phyloP scores from a whole-genome alignment of 2,888 invertebrate species.

The Alsophila aescularia region DNA sequence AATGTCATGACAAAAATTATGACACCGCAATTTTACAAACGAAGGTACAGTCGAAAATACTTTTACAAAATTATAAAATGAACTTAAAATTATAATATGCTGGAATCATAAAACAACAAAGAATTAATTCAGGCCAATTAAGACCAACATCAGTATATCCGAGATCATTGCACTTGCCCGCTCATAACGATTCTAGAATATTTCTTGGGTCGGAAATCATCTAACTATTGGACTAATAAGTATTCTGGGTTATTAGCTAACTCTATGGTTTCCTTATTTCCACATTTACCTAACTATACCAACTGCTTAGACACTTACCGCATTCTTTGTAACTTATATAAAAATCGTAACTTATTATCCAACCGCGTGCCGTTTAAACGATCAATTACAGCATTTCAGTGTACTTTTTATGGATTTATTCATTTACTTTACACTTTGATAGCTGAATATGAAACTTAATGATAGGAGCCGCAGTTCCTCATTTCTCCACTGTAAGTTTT shows the following conservation, averaged over 20 bases:
- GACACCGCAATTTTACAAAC: no score
- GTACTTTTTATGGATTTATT: constrained; percentile 20
- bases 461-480: constrained; percentile 24
- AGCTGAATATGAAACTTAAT: constrained; percentile 6
- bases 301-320: background rate
- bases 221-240: no score
- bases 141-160: constrained; percentile 43
- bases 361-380: constrained; percentile 3
- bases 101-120: no score
- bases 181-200: constrained; percentile 57
- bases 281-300: background rate
- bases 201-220: constrained; percentile 46
- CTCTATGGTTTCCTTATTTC: constrained; percentile 11
- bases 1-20: no score
- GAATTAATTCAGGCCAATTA: constrained; percentile 44
- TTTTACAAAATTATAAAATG: no score
- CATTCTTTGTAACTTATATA: constrained; percentile 8
- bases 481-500: constrained; percentile 27
- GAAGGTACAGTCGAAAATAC: no score
- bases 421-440: constrained; percentile 21
- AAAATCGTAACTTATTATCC: background rate
- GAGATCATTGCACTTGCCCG: constrained; percentile 59
- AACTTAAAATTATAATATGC: no score
- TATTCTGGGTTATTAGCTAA: background rate
- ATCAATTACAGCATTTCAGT: constrained; percentile 13